These are phyloP conservation scores for Loxodonta africana DNA, from an alignment of 2,113 vertebrate species.

Conservation along the genomic window DNA sequence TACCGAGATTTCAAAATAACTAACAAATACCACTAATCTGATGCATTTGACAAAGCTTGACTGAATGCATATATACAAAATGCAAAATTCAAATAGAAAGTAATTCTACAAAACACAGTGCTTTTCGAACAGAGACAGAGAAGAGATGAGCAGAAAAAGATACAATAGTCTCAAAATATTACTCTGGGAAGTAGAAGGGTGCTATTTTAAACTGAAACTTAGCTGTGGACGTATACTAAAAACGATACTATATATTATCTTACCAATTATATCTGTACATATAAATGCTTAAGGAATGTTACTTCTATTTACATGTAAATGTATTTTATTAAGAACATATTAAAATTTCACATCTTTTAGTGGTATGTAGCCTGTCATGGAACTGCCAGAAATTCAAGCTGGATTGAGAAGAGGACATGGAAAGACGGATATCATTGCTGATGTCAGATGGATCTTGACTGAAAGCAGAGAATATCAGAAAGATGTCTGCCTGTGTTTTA, in stretches of 20 bases:
- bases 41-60: background rate
- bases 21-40: background rate
- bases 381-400: too few relatives aligned
- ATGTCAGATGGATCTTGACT: too few relatives aligned
- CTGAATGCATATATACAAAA: background rate
- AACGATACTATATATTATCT: background rate
- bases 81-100: background rate
- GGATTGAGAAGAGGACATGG: too few relatives aligned
- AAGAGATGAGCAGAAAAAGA: background rate
- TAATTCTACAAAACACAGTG: background rate
- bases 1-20: background rate
- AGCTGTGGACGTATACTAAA: background rate
- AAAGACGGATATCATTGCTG: too few relatives aligned
- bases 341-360: background rate
- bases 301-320: conserved; percentile 43
- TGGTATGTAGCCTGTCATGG: background rate
- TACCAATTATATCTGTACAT: background rate
- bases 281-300: conserved; percentile 17
- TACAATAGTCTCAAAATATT: conserved; percentile 19
- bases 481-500: too few relatives aligned
- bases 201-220: background rate
- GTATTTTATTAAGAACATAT: background rate
- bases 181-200: background rate
- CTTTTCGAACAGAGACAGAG: background rate
- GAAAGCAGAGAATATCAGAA: too few relatives aligned